These are phyloP conservation scores for Pyrrhosoma nymphula DNA, from an alignment of 2,888 invertebrate genomes.

Conservation along the genomic window DNA sequence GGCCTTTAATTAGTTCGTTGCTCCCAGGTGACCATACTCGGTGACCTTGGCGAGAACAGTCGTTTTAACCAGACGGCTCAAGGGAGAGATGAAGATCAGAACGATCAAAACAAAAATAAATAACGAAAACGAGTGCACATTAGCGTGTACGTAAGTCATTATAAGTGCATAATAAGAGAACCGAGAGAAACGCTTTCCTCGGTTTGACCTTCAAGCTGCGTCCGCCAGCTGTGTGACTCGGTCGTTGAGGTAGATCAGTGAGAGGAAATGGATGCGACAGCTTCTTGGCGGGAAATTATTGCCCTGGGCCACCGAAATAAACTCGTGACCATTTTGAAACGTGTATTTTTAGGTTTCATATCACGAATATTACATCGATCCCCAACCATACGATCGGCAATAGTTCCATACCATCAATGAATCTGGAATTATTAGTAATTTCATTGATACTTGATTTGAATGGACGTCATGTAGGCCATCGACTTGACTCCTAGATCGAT, in stretches of 20 bases:
- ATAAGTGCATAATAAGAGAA: background rate
- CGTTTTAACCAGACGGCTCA: background rate
- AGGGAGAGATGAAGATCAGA: background rate
- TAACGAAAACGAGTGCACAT: background rate
- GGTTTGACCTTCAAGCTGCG: background rate
- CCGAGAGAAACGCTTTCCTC: background rate
- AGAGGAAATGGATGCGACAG: constrained; percentile 13
- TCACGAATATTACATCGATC: background rate
- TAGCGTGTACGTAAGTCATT: background rate
- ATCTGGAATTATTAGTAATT: too few relatives aligned
- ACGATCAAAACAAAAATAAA: background rate
- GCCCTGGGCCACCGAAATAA: background rate
- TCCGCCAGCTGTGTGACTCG: background rate
- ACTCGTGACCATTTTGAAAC: background rate
- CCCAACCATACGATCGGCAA: background rate
- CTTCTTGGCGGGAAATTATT: constrained; percentile 7
- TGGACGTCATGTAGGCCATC: too few relatives aligned
- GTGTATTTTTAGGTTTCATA: background rate
- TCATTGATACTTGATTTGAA: too few relatives aligned
- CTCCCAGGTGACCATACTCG: background rate
- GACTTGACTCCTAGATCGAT: too few relatives aligned
- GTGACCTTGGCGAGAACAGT: background rate
- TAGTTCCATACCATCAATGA: background rate
- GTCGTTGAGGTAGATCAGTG: constrained; percentile 50
- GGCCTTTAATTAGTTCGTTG: background rate